Percentiles rank a stretch among this genome's conserved stretches.
phyloP scores from a whole-genome alignment of 2,888 invertebrate genomes.

The Temnothorax ravouxi region DNA sequence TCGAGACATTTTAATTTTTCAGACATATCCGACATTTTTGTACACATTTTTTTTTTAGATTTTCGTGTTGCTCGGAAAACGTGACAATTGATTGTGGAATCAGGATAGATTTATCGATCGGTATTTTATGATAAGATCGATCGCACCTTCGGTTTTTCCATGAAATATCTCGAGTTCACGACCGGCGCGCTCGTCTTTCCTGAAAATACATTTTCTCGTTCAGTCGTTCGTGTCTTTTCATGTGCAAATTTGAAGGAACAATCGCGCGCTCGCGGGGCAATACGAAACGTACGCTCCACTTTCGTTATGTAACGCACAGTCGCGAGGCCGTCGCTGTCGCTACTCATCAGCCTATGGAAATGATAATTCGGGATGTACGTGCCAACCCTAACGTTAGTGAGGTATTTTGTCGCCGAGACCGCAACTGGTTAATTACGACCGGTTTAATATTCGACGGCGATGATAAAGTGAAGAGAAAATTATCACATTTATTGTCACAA shows the following conservation, averaged over 20 bases:
- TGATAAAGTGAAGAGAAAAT: slow-evolving; percentile 9
- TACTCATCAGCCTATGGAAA: slow-evolving; percentile 43
- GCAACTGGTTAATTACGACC: neutral
- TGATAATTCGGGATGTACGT: slow-evolving; percentile 33
- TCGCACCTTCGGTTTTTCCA: neutral
- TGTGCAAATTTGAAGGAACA: slow-evolving; percentile 76
- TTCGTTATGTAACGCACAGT: slow-evolving; percentile 68
- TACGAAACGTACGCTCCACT: slow-evolving; percentile 54
- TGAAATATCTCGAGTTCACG: neutral
- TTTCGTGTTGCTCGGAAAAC: neutral
- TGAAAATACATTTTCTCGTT: slow-evolving; percentile 17
- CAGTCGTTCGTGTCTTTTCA: slow-evolving; percentile 69
- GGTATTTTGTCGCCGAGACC: neutral
- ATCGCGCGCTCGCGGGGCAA: slow-evolving; percentile 61
- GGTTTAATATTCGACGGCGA: neutral
- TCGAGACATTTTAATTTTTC: neutral
- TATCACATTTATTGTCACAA: neutral
- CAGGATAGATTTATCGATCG: neutral
- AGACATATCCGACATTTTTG: neutral
- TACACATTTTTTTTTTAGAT: neutral
- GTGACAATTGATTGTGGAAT: neutral
- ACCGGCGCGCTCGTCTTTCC: neutral
- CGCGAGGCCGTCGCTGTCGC: slow-evolving; percentile 55
- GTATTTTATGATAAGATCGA: neutral
- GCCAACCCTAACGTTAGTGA: slow-evolving; percentile 30